Evolutionary conservation across 2,113 vertebrate species (phyloP), one percentile per base, ranked within the genome.

Genomic region (Microtus montanus): DNA sequence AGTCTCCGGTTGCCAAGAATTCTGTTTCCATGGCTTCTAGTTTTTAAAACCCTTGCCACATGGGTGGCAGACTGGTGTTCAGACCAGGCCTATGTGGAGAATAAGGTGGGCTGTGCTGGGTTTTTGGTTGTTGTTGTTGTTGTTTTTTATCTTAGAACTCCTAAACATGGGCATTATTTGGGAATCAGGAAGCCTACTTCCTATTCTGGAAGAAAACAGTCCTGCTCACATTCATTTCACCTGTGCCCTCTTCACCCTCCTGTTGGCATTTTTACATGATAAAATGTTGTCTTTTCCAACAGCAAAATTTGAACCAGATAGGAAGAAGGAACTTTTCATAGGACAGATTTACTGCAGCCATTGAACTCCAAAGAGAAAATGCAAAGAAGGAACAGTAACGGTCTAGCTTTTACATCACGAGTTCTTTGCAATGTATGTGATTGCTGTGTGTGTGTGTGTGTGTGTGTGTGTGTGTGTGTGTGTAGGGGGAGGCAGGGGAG

Each of bases 121-220:
- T 20, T 19, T 58, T 58, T 58, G 17, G 19, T 58, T 58, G 20
- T 58, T 58, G 54, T 58, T 58, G 17, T 19, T 58, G n/a, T n/a
- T 47, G 7, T 47, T 47, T 47, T 47, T 82, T 17, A 6, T 61
- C 30, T 7, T 26, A 47, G 22, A 22, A 8, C 5, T 38, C 41
- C 54, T 86, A 30, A 58, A 71, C 75, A n/a, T 75, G 44, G 52
- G 44, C n/a, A 38, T 38, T 90, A 7, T 73, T 89, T 52, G 41
- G 77, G 80, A 87, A 73, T 78, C 11, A 64, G 94, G 89, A 84
- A 77, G 38, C 44, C 78, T 9, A 84, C 70, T 95, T 95, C 63
- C 86, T 68, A 1, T 22, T 52, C 49, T 10, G 66, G 78, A 79
- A 88, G 77, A 61, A 95, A 85, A 71, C 33, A 79, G 33, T n/a